Evolutionary conservation across 2,888 invertebrate genomes (phyloP).

Genomic region (Falcaria lacertinaria): DNA sequence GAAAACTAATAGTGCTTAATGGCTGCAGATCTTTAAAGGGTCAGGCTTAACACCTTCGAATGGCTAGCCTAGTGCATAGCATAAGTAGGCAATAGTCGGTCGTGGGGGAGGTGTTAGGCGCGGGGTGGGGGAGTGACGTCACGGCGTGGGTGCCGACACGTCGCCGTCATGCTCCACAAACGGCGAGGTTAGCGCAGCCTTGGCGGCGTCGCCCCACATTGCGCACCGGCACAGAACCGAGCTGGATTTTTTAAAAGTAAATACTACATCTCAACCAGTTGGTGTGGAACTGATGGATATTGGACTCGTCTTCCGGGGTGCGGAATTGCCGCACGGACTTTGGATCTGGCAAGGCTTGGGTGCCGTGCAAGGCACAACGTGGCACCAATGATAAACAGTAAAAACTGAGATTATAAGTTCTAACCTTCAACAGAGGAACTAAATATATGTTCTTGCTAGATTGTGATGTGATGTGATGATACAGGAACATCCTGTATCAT

Average conservation of each 20-base stretch:
- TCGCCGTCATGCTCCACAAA: conserved; percentile 79
- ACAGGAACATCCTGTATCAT: too few species aligned
- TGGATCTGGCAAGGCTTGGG: conserved; percentile 8
- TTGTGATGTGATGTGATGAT: too few species aligned
- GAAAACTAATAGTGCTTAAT: too few species aligned
- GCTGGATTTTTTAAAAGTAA: conserved; percentile 50
- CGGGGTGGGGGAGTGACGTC: conserved; percentile 54
- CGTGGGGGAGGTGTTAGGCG: conserved; percentile 8
- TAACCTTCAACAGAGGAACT: too few species aligned
- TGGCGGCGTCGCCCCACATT: conserved; percentile 70
- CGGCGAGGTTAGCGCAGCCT: conserved; percentile 75
- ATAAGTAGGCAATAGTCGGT: too few species aligned
- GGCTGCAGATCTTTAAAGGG: too few species aligned
- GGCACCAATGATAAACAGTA: not conserved
- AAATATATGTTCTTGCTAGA: too few species aligned
- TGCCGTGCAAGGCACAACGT: conserved; percentile 11
- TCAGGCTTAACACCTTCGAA: not conserved
- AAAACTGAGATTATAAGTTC: too few species aligned
- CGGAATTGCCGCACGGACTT: conserved; percentile 18
- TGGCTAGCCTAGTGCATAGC: not conserved
- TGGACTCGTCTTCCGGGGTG: conserved; percentile 39
- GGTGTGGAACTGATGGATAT: conserved; percentile 22
- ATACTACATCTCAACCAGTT: conserved; percentile 45
- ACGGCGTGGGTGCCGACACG: conserved; percentile 74
- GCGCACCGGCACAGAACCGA: conserved; percentile 66